A percentile compares a stretch with the other conserved stretches of the same genome.
Evolutionary conservation across 2,113 vertebrate species (phyloP).

Genomic region (Parotia lawesii): DNA sequence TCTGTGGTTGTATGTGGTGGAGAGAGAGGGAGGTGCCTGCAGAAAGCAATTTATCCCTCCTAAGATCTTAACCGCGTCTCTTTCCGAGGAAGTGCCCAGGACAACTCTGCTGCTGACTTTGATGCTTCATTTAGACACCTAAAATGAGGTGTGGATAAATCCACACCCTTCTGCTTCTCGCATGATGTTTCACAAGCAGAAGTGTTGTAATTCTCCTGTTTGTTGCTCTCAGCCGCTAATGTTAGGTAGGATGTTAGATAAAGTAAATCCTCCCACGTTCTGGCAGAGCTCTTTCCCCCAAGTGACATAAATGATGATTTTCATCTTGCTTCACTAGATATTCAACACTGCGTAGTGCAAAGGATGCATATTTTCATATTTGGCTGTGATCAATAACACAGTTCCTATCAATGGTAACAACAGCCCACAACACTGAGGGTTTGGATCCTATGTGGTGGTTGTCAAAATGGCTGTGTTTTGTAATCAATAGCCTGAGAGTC

Average conservation of each 20-base stretch:
- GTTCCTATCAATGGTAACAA: neutral
- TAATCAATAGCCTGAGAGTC: neutral
- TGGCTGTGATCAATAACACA: neutral
- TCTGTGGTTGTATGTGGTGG: neutral
- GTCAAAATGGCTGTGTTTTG: neutral
- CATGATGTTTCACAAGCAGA: neutral
- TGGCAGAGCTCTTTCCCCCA: neutral
- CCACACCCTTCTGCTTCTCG: neutral
- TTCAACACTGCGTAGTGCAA: neutral
- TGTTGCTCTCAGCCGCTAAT: neutral
- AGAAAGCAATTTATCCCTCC: neutral
- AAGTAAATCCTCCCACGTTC: neutral
- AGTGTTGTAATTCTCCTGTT: neutral
- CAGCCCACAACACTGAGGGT: neutral
- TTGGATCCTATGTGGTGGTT: neutral
- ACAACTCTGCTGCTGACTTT: neutral
- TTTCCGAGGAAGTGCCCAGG: neutral
- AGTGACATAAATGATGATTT: neutral
- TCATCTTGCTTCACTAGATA: neutral
- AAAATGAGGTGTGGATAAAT: neutral
- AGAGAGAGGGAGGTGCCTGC: neutral
- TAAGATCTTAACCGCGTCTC: neutral
- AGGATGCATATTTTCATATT: neutral
- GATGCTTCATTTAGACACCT: neutral
- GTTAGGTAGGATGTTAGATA: slow-evolving; percentile 7